Evolutionary conservation across 2,888 invertebrate genomes (phyloP), one percentile per base, ranked within the genome.

Genomic region (Pammene aurita): DNA sequence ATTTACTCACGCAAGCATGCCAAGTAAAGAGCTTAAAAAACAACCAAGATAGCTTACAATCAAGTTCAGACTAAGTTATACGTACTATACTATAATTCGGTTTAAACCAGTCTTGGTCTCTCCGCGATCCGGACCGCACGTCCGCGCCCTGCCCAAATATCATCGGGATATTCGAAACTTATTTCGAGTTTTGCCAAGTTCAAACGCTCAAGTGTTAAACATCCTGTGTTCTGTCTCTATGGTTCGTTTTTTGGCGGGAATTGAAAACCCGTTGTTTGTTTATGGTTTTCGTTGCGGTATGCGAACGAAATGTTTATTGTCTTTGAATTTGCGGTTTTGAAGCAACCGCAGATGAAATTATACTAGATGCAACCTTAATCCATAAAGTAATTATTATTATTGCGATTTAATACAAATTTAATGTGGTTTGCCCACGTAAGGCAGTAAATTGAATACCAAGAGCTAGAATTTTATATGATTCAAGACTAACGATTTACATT

Each of bases 71-170:
- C 63, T 68, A 64, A 68, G 57, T 64, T 68, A 67, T 67, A 67
- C 60, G 66, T 67, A 68, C 58, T 67, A 26, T 26, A 26, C 26
- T 26, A 56, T 67, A 68, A 64, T 68, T 54, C 54, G 63, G 63
- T 42, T 18, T 16, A 67, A 72, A 70, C 76, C 87, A 88, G 88
- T 88, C 81, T 77, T 76, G 71, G 70, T 73, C 72, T 56, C 72
- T 57, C 67, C 74, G 61, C 74, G 74, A 76, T n/a, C 74, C 66
- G 44, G 76, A 67, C 58, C 79, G 81, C 83, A 86, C 87, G 68
- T 44, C 52, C 18, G 50, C 41, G 18, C 42, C 56, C 35, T 46
- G 7, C 68, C 62, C n/a, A 63, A 63, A 63, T 34, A 18, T 34
- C 35, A 16, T 18, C 56, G 42, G 62, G 50, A 58, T 4, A 16